Evolutionary conservation across 1,140 invertebrate genomes (phyloP).

Genomic region (Drosophila arawakana): DNA sequence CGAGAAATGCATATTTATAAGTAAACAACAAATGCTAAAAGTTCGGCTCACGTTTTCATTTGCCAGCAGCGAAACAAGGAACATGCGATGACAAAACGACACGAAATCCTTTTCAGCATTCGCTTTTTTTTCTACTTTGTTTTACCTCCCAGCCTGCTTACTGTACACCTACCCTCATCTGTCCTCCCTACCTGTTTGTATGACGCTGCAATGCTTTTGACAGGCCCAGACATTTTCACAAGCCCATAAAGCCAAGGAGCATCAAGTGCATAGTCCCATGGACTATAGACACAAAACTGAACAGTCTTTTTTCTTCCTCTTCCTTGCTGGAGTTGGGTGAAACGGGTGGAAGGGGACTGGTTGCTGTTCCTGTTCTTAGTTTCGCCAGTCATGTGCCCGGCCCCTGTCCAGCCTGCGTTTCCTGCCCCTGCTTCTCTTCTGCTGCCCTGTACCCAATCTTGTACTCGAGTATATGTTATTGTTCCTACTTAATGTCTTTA

Average conservation of each 20-base stretch:
- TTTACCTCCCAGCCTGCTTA: neutral
- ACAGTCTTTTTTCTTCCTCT: slow-evolving; percentile 5
- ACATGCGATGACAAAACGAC: slow-evolving; percentile 81
- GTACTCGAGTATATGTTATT: slow-evolving; percentile 57
- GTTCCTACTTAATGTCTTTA: slow-evolving; percentile 83
- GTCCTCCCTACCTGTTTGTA: slow-evolving; percentile 1
- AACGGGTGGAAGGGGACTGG: neutral
- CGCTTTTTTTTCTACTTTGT: slow-evolving; percentile 8
- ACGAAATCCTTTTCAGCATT: slow-evolving; percentile 69
- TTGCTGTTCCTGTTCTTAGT: slow-evolving; percentile 27
- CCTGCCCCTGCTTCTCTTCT: neutral
- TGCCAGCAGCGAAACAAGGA: slow-evolving; percentile 43
- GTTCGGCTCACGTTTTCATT: slow-evolving; percentile 76
- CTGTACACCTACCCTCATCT: too few species aligned
- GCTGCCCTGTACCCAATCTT: slow-evolving; percentile 10
- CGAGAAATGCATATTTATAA: slow-evolving; percentile 81
- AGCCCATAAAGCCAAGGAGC: slow-evolving; percentile 67
- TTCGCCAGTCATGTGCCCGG: slow-evolving; percentile 39
- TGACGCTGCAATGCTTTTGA: slow-evolving; percentile 66
- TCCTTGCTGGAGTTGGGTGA: too few species aligned
- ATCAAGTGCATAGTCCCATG: slow-evolving; percentile 58
- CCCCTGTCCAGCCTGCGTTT: neutral
- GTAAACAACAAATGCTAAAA: slow-evolving; percentile 58
- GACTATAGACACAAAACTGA: neutral
- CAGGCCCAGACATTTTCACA: slow-evolving; percentile 78